Evolutionary conservation across 2,113 vertebrate species (phyloP).

Genomic region (Sinocyclocheilus anophthalmus): DNA sequence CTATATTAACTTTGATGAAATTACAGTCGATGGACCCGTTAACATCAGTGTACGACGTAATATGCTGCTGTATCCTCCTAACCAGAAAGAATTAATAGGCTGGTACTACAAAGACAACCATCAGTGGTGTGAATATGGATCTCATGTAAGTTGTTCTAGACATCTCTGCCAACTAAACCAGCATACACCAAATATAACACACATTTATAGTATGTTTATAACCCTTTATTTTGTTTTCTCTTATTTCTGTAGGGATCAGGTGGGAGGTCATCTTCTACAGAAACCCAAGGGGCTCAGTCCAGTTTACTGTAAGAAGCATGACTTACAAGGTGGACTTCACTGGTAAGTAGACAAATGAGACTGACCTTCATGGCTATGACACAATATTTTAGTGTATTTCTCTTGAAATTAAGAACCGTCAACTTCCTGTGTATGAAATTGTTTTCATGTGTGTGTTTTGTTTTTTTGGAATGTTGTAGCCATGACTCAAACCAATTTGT

Average conservation of each 20-base stretch:
- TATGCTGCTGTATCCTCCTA: constrained; percentile 12
- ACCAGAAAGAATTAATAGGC: constrained; percentile 57
- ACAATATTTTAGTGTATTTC: background rate
- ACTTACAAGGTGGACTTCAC: constrained; percentile 61
- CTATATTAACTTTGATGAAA: constrained; percentile 65
- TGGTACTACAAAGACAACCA: constrained; percentile 70
- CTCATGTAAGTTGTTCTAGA: constrained; percentile 51
- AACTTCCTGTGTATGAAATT: background rate
- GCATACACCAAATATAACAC: background rate
- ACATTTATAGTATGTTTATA: background rate
- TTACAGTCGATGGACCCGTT: constrained; percentile 34
- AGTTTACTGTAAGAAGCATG: constrained; percentile 54
- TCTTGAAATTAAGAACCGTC: background rate
- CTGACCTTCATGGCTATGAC: background rate
- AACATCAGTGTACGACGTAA: constrained; percentile 49
- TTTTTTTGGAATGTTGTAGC: constrained; percentile 49
- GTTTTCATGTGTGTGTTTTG: background rate
- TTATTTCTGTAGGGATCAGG: constrained; percentile 46
- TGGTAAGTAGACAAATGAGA: constrained; percentile 46
- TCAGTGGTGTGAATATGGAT: constrained; percentile 69
- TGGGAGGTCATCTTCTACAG: constrained; percentile 16
- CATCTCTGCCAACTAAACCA: background rate
- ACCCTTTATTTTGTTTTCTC: background rate
- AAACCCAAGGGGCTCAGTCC: constrained; percentile 51
- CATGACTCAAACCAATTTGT: constrained; percentile 68